A percentile compares a stretch with the other conserved stretches of the same genome.
phyloP scores from a whole-genome alignment of 2,113 vertebrate genomes.

The Laticauda laticaudata region DNA sequence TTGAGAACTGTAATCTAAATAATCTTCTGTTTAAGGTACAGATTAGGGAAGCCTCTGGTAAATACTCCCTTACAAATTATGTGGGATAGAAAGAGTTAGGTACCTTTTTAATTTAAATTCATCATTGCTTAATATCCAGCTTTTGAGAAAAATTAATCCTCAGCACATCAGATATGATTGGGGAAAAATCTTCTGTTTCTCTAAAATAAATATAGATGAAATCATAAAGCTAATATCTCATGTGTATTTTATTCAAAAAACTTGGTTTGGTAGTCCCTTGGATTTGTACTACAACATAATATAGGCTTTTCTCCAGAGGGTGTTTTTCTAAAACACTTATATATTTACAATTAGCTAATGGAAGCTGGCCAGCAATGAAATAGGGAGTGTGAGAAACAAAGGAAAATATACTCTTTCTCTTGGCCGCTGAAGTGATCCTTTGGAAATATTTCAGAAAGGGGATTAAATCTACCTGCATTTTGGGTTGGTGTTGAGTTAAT shows the following conservation, averaged over 20 bases:
- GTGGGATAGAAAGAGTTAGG: not conserved
- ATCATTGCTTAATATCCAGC: not conserved
- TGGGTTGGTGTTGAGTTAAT: not conserved
- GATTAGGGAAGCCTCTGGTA: not conserved
- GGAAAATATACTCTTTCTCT: slow-evolving; percentile 53
- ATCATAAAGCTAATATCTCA: not conserved
- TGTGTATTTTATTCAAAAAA: not conserved
- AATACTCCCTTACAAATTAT: not conserved
- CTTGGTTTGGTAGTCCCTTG: not conserved
- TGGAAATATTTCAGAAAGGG: slow-evolving; percentile 54
- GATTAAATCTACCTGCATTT: slow-evolving; percentile 24
- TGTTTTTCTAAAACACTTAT: not conserved
- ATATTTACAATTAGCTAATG: slow-evolving; percentile 41
- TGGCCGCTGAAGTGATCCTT: slow-evolving; percentile 41
- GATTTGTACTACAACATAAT: not conserved
- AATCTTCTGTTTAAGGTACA: not conserved
- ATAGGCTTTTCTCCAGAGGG: not conserved
- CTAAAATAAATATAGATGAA: not conserved
- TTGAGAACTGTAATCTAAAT: not conserved
- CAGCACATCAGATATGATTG: not conserved
- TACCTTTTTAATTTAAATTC: not conserved
- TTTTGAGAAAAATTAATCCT: slow-evolving; percentile 3
- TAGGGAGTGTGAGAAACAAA: slow-evolving; percentile 50
- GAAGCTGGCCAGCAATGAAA: slow-evolving; percentile 40
- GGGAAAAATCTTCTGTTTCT: not conserved